These are phyloP conservation scores for Palythoa heliodiscus DNA, from an alignment of 92 coral and sea anemone genomes.

Conservation along the genomic window DNA sequence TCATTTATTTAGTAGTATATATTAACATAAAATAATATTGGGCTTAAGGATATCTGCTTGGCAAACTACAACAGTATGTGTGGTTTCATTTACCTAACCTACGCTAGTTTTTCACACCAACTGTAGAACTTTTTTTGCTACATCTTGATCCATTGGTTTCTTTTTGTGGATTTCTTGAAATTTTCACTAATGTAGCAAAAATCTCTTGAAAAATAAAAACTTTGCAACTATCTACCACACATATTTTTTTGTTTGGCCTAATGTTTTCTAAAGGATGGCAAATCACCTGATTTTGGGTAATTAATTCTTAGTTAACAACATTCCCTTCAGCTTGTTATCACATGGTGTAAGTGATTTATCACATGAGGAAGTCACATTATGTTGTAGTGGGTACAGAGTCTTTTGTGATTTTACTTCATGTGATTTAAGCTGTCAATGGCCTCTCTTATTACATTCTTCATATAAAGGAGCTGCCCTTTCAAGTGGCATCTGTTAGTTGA, in stretches of 20 bases:
- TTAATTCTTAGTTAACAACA: neutral
- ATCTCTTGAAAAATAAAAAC: too few relatives aligned
- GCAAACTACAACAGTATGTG: too few relatives aligned
- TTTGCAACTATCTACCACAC: too few relatives aligned
- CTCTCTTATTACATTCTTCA: neutral
- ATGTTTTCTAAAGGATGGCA: neutral
- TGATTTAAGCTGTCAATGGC: neutral
- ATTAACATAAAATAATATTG: too few relatives aligned
- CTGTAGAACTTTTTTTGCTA: too few relatives aligned
- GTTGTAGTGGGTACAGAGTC: neutral
- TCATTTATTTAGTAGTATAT: too few relatives aligned
- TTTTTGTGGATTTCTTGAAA: too few relatives aligned
- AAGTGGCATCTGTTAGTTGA: neutral
- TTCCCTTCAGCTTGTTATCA: slow-evolving; percentile 9
- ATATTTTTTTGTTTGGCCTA: neutral
- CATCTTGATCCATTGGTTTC: too few relatives aligned
- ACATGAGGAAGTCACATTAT: slow-evolving; percentile 19
- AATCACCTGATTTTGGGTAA: neutral
- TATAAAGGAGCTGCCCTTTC: neutral
- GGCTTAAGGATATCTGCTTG: too few relatives aligned
- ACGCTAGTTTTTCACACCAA: too few relatives aligned
- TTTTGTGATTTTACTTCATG: slow-evolving; percentile 1
- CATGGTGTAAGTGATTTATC: slow-evolving; percentile 7
- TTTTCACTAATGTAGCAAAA: too few relatives aligned
- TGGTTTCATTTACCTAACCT: too few relatives aligned